Base-by-base conservation (phyloP, 2,888 invertebrate species). In the Drosophila picticornis region DNA sequence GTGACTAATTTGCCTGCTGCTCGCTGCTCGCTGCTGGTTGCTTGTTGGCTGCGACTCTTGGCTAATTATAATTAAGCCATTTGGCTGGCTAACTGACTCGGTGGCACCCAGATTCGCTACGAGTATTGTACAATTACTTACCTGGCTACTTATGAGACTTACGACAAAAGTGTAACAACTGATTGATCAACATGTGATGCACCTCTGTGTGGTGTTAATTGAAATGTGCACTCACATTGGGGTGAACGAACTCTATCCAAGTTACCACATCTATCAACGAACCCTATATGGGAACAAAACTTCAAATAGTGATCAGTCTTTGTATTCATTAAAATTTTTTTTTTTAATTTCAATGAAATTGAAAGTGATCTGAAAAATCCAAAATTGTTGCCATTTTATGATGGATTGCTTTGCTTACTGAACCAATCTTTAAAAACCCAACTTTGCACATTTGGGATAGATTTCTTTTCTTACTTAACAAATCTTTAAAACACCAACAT, bases 51-150 rank as follows among this genome's bases (percentile, higher is more conserved):
- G 52, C 29, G 51, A 55, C 68, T 62, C 63, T 70, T 64, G 81
- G 59, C 71, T 64, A 70, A 78, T 75, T 78, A 81, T 79, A 87
- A 87, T 84, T 78, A 84, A 87, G 87, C 71, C 77, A 80, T 82
- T 83, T 82, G 68, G 52, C 64, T 50, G 50, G 16, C 58, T 67
- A 57, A 53, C 78, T 68, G 62, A 62, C 55, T 57, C 36, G 53
- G 31, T 22, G 64, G 75, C 76, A 74, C 69, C 56, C 75, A 71
- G 71, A 61, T 67, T 72, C 50, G 52, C 40, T 59, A 46, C 48
- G 60, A 32, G 29, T 36, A 51, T 78, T 78, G 79, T 80, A 74
- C 84, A 77, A 75, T 70, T 67, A 82, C 73, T 77, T 71, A 70
- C 63, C 58, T 53, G 60, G 50, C 69, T 66, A 63, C 66, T 81